These are phyloP conservation scores for Linurgus olivaceus DNA, from an alignment of 2,797 vertebrate genomes.

Conservation along the genomic window DNA sequence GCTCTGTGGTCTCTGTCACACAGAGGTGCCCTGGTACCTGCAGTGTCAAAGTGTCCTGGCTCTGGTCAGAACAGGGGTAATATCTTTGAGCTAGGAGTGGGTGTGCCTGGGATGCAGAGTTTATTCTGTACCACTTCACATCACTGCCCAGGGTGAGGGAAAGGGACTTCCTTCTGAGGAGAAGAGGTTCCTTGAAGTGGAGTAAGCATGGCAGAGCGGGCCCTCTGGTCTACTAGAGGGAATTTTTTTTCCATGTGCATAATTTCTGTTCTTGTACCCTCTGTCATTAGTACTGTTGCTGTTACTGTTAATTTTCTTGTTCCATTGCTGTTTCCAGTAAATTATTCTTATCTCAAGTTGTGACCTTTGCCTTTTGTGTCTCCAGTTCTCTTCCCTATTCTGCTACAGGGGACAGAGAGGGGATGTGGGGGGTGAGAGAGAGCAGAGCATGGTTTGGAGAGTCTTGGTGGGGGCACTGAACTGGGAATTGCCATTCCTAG, in stretches of 20 bases:
- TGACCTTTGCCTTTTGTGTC: background rate
- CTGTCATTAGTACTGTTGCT: background rate
- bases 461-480: background rate
- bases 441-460: accelerated
- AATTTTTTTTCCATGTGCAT: background rate
- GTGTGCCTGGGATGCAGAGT: background rate
- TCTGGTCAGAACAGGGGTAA: background rate
- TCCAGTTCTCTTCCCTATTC: background rate
- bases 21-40: background rate
- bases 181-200: background rate
- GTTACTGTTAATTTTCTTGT: background rate
- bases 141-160: background rate
- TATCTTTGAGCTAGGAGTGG: background rate
- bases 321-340: background rate
- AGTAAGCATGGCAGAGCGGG: background rate
- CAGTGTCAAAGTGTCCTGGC: background rate
- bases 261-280: background rate
- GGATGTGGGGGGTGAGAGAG: background rate
- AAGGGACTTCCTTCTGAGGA: no score
- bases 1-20: accelerated
- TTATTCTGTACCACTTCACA: background rate
- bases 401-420: accelerated
- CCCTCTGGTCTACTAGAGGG: accelerated
- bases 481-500: background rate
- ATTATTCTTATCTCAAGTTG: background rate